These are phyloP conservation scores for Pogonocherus hispidulus DNA, from an alignment of 2,888 invertebrate species.

Conservation along the genomic window DNA sequence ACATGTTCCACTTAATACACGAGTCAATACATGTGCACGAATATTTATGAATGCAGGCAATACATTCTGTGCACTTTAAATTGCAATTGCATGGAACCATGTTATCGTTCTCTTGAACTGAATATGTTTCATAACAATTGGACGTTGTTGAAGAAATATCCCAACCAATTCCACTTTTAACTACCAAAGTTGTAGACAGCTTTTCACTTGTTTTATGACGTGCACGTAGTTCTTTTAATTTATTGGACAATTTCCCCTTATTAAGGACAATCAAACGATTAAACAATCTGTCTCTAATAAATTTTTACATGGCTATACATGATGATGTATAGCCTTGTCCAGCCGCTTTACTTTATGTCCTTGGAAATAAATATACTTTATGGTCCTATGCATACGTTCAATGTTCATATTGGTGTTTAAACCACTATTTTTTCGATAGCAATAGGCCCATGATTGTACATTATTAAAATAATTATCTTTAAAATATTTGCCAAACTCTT, in stretches of 20 bases:
- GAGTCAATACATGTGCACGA: slow-evolving; percentile 39
- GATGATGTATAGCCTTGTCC: slow-evolving; percentile 50
- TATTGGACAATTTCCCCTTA: slow-evolving; percentile 36
- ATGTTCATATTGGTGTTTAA: slow-evolving; percentile 41
- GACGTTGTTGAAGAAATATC: too few relatives aligned
- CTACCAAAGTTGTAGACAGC: too few relatives aligned
- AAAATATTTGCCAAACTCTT: slow-evolving; percentile 45
- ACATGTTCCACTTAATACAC: slow-evolving; percentile 1
- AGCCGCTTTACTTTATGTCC: slow-evolving; percentile 49
- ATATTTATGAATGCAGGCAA: slow-evolving; percentile 39
- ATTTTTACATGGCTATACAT: slow-evolving; percentile 48
- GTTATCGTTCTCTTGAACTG: slow-evolving; percentile 9
- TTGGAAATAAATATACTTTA: slow-evolving; percentile 50
- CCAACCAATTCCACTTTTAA: background rate
- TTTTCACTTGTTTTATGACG: too few relatives aligned
- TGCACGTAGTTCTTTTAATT: background rate
- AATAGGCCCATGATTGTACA: slow-evolving; percentile 40
- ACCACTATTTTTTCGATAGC: slow-evolving; percentile 35
- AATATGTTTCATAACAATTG: too few relatives aligned
- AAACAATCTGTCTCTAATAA: slow-evolving; percentile 48
- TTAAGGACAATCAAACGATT: slow-evolving; percentile 24
- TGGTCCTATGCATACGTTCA: slow-evolving; percentile 39
- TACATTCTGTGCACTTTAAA: slow-evolving; percentile 38
- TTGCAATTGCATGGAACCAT: background rate
- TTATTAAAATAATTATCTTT: slow-evolving; percentile 35